Evolutionary conservation across 2,888 invertebrate species (phyloP).

Genomic region (Lymantria monacha): DNA sequence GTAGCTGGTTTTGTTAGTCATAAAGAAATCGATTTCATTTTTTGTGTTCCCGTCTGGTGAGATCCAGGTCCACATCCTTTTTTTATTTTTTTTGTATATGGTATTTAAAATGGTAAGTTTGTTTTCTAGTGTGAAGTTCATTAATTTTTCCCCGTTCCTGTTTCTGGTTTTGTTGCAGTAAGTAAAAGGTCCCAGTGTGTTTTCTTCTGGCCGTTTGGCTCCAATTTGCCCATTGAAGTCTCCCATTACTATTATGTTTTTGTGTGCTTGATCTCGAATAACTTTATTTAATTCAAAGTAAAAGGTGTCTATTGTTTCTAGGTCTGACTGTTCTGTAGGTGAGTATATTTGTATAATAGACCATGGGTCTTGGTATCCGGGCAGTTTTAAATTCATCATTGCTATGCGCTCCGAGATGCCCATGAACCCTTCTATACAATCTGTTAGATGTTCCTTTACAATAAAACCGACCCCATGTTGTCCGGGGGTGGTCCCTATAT

Average conservation of each 20-base stretch:
- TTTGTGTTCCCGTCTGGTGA: slow-evolving; percentile 7
- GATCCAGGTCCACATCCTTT: not conserved
- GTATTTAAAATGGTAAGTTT: slow-evolving; percentile 12
- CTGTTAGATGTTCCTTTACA: too few species aligned
- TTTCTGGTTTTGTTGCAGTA: slow-evolving; percentile 24
- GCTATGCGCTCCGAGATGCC: not conserved
- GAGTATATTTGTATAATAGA: too few species aligned
- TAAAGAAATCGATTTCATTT: slow-evolving; percentile 27
- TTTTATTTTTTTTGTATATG: not conserved
- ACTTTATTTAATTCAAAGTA: too few species aligned
- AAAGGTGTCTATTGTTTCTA: too few species aligned
- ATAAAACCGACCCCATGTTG: too few species aligned
- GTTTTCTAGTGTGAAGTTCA: slow-evolving; percentile 20
- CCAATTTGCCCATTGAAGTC: not conserved
- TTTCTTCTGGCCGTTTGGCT: not conserved
- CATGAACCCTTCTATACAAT: too few species aligned
- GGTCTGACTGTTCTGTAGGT: too few species aligned
- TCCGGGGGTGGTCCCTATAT: too few species aligned
- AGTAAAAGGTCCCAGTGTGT: not conserved
- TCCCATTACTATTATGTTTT: too few species aligned
- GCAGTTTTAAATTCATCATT: not conserved
- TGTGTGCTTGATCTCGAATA: too few species aligned
- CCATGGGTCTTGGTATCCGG: too few species aligned
- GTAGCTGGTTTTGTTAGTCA: slow-evolving; percentile 12
- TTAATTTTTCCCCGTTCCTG: slow-evolving; percentile 22